Conservation (phyloP, 2,797 vertebrate species). For the Trachops cirrhosus region DNA sequence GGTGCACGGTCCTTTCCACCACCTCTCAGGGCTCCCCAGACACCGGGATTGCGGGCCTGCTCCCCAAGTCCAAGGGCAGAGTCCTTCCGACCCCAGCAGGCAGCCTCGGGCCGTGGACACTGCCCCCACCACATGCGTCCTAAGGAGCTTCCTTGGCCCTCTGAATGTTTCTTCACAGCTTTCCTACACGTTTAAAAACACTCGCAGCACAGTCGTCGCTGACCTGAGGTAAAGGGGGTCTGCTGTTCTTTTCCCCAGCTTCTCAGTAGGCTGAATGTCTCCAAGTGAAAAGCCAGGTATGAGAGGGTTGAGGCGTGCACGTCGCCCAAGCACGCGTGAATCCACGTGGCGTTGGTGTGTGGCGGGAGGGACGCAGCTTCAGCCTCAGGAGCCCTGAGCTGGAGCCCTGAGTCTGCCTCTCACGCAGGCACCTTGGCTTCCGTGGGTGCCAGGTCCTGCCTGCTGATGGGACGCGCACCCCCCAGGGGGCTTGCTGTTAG, state of each 20-base stretch:
- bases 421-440: background rate
- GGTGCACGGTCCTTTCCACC: too few relatives aligned
- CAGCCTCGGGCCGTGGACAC: accelerated
- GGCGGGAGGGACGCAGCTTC: background rate
- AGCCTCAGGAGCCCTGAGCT: background rate
- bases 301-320: background rate
- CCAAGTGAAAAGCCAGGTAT: background rate
- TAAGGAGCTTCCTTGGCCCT: background rate
- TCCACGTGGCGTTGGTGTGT: too few relatives aligned
- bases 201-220: background rate
- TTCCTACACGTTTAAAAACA: background rate
- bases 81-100: background rate
- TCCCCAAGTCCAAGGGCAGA: background rate
- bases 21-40: background rate
- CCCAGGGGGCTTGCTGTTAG: background rate
- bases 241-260: background rate
- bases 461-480: background rate
- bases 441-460: background rate
- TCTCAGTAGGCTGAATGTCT: background rate
- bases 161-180: background rate
- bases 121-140: background rate
- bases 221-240: background rate
- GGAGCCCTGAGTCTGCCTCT: background rate
- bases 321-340: background rate
- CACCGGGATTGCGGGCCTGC: background rate